Conservation (phyloP, 2,113 vertebrate species). For the Oceanites oceanicus region DNA sequence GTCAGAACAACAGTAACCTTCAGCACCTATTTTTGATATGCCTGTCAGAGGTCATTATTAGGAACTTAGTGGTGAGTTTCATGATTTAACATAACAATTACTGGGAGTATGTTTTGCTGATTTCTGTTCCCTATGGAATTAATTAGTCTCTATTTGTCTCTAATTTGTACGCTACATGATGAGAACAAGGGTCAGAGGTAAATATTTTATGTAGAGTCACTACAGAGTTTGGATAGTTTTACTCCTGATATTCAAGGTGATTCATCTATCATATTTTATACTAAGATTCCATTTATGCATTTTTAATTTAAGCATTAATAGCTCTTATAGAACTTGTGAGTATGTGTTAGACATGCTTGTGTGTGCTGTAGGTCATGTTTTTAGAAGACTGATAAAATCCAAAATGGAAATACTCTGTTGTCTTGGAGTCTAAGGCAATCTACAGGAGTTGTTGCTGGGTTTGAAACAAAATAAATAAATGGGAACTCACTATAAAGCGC, state of each 20-base stretch:
- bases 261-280: neutral
- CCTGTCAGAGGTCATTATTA: neutral
- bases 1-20: neutral
- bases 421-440: neutral
- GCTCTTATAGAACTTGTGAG: neutral
- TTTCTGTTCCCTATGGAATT: neutral
- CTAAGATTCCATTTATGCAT: neutral
- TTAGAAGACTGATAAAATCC: neutral
- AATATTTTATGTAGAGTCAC: neutral
- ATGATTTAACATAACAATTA: neutral
- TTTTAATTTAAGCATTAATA: neutral
- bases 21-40: neutral
- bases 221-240: neutral
- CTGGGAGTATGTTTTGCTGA: neutral
- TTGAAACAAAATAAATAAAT: neutral
- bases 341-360: neutral
- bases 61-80: neutral
- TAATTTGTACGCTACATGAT: neutral
- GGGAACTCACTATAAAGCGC: neutral
- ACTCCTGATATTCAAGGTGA: neutral
- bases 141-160: neutral
- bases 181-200: neutral
- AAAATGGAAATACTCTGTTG: neutral
- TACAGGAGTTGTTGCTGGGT: neutral
- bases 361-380: neutral